These are phyloP conservation scores for Triops cancriformis DNA, from an alignment of 1,140 invertebrate genomes.

Conservation along the genomic window DNA sequence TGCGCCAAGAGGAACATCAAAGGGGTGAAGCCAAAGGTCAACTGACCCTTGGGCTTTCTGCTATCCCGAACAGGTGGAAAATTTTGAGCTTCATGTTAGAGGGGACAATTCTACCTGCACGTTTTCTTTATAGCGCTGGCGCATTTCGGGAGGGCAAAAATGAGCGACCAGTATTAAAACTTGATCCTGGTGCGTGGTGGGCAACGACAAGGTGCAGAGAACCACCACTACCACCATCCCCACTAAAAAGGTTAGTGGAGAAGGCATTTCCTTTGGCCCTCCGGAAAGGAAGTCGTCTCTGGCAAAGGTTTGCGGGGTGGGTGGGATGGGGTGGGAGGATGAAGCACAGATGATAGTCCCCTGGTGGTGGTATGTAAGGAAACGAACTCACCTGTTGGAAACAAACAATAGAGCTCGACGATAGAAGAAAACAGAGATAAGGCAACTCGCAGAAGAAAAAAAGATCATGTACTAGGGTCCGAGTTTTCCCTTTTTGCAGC, in stretches of 20 bases:
- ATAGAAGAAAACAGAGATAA: background rate
- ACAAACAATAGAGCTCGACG: background rate
- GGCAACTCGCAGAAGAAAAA: background rate
- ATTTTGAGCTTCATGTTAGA: background rate
- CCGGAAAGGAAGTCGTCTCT: slow-evolving; percentile 4
- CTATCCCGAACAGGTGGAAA: background rate
- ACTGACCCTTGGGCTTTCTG: background rate
- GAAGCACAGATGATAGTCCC: background rate
- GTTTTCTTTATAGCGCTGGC: background rate
- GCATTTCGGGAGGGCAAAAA: background rate
- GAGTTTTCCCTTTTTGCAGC: too few species aligned
- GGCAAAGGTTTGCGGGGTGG: background rate
- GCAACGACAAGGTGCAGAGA: slow-evolving; percentile 9
- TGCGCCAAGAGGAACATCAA: slow-evolving; percentile 4
- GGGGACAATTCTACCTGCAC: background rate
- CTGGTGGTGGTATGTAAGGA: background rate
- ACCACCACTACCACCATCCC: background rate
- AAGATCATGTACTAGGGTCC: background rate
- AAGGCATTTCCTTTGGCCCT: slow-evolving; percentile 13
- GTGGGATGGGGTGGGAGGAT: background rate
- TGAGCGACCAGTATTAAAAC: background rate
- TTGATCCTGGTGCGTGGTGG: background rate
- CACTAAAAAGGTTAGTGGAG: background rate
- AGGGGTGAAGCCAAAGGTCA: slow-evolving; percentile 8
- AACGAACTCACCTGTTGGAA: slow-evolving; percentile 10